Conservation (phyloP, 2,888 invertebrate genomes). For the Neelides folsomi region DNA sequence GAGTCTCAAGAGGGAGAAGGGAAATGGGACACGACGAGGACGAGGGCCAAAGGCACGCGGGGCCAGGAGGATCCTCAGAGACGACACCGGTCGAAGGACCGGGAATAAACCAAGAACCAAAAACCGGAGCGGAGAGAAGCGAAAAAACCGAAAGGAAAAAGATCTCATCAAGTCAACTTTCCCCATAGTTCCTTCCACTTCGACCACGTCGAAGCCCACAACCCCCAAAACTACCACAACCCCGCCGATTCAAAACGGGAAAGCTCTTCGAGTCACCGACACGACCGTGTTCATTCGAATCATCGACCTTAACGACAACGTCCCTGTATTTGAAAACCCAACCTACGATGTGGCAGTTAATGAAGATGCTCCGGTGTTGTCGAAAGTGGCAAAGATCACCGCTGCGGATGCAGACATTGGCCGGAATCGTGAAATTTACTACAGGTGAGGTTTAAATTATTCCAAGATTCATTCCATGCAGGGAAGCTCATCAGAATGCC, state of each 20-base stretch:
- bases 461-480: no score
- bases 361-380: conserved; percentile 75
- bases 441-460: conserved; percentile 41
- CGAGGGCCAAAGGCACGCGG: background rate
- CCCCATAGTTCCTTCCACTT: conserved; percentile 7
- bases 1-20: background rate
- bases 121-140: conserved; percentile 16
- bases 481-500: no score
- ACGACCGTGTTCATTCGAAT: conserved; percentile 26
- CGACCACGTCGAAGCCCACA: conserved; percentile 11
- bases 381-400: conserved; percentile 41
- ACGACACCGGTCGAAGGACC: conserved; percentile 14
- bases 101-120: conserved; percentile 5
- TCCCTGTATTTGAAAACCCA: conserved; percentile 77
- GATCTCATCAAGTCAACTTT: conserved; percentile 5
- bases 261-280: conserved; percentile 12
- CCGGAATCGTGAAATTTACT: conserved; percentile 92
- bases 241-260: background rate
- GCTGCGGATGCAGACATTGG: conserved; percentile 96
- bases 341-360: conserved; percentile 74
- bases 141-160: conserved; percentile 20
- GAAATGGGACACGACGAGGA: background rate
- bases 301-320: conserved; percentile 31
- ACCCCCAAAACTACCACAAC: conserved; percentile 3
- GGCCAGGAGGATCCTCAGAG: conserved; percentile 12